Evolutionary conservation across 2,797 vertebrate genomes (phyloP).

Genomic region (Xerus rutilus): DNA sequence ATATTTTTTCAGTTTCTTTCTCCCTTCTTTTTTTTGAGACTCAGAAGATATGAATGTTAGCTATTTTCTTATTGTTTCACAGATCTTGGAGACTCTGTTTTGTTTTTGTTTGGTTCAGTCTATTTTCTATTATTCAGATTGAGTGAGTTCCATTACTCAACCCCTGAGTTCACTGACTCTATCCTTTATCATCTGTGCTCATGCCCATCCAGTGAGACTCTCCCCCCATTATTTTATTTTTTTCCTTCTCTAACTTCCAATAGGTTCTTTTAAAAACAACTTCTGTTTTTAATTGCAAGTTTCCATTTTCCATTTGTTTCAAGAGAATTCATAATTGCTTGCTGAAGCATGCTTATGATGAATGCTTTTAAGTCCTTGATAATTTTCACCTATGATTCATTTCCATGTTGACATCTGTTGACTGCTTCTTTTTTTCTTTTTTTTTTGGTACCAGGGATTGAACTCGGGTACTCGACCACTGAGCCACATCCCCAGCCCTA

Average conservation of each 20-base stretch:
- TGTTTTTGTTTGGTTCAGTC: neutral
- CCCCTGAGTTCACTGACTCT: neutral
- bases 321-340: neutral
- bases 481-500: too few species aligned
- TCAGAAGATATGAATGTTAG: neutral
- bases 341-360: neutral
- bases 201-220: neutral
- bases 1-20: neutral
- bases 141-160: neutral
- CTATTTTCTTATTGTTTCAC: neutral
- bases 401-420: neutral
- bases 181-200: neutral
- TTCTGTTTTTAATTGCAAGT: neutral
- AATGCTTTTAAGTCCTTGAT: neutral
- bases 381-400: neutral
- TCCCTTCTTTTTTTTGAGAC: neutral
- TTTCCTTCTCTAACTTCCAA: constrained; percentile 16
- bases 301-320: constrained; percentile 18
- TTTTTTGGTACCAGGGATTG: too few species aligned
- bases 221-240: neutral
- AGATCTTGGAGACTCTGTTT: neutral
- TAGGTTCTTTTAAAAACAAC: neutral
- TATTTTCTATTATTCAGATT: neutral
- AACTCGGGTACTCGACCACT: too few species aligned
- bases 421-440: neutral